A percentile compares a stretch with the other conserved stretches of the same genome.
Evolutionary conservation across 2,888 invertebrate genomes (phyloP).

Genomic region (Leptinotarsa haldemani): DNA sequence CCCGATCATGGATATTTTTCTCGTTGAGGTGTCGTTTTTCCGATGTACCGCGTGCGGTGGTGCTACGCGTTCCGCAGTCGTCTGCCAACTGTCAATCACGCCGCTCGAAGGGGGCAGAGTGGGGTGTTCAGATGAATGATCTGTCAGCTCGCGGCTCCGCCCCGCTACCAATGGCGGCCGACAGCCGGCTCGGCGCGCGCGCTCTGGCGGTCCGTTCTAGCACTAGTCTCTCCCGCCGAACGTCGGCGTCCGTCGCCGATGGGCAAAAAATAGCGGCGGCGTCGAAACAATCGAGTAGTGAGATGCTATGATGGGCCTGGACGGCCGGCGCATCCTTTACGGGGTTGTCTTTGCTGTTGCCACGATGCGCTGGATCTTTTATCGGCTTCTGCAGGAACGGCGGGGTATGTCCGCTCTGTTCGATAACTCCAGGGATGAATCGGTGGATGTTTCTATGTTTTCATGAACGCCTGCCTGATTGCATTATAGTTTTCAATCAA

Average conservation of each 20-base stretch:
- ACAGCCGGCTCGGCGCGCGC: slow-evolving; percentile 66
- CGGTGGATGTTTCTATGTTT: slow-evolving; percentile 19
- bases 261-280: slow-evolving; percentile 45
- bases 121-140: slow-evolving; percentile 68
- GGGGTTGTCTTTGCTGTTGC: background rate
- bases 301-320: slow-evolving; percentile 24
- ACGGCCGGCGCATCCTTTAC: slow-evolving; percentile 13
- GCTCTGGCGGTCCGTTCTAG: slow-evolving; percentile 58
- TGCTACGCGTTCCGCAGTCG: slow-evolving; percentile 75
- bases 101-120: slow-evolving; percentile 69
- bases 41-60: slow-evolving; percentile 66
- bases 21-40: slow-evolving; percentile 51
- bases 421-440: slow-evolving; percentile 30
- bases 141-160: slow-evolving; percentile 63
- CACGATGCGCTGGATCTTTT: slow-evolving; percentile 10
- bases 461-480: no score
- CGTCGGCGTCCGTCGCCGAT: slow-evolving; percentile 61
- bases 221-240: slow-evolving; percentile 52
- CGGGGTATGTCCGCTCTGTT: slow-evolving; percentile 5
- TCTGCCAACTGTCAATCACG: slow-evolving; percentile 77
- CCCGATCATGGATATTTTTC: slow-evolving; percentile 50
- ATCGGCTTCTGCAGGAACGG: slow-evolving; percentile 7
- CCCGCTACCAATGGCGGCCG: slow-evolving; percentile 64
- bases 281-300: slow-evolving; percentile 40
- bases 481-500: no score